These are phyloP conservation scores for Carabus problematicus DNA, from an alignment of 2,888 invertebrate species.

Conservation along the genomic window DNA sequence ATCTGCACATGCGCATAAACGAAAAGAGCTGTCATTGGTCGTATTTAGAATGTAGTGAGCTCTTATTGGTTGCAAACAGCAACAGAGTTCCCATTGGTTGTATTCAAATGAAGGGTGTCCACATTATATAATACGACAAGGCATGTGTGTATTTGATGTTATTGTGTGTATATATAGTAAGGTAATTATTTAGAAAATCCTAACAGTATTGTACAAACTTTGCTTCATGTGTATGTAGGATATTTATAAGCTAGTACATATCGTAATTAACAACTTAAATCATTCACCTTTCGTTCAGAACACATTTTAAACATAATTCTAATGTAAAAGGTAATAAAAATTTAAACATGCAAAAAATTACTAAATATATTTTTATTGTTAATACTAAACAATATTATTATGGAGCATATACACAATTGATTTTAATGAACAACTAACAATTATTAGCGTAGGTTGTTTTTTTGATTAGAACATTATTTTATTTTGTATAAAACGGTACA, in stretches of 20 bases:
- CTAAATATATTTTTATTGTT: conserved; percentile 2
- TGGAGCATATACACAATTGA: no score
- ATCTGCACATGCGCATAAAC: no score
- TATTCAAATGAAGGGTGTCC: no score
- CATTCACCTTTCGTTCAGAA: not conserved
- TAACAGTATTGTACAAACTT: conserved; percentile 37
- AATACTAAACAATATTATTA: not conserved
- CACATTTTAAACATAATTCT: not conserved
- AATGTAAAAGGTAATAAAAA: no score
- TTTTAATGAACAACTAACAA: no score
- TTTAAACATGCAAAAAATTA: not conserved
- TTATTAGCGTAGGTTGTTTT: no score
- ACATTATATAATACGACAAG: no score
- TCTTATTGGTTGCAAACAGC: no score
- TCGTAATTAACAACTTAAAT: conserved; percentile 9
- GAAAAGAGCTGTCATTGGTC: no score
- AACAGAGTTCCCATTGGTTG: no score
- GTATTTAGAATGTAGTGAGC: no score
- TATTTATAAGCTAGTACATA: conserved; percentile 17
- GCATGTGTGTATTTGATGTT: not conserved
- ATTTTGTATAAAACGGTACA: conserved; percentile 38
- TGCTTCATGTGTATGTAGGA: conserved; percentile 14
- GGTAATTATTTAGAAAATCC: conserved; percentile 11
- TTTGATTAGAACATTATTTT: conserved; percentile 14
- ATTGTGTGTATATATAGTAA: conserved; percentile 27